Evolutionary conservation across 1,140 invertebrate species (phyloP).

Genomic region (Drosophila equinoxialis): DNA sequence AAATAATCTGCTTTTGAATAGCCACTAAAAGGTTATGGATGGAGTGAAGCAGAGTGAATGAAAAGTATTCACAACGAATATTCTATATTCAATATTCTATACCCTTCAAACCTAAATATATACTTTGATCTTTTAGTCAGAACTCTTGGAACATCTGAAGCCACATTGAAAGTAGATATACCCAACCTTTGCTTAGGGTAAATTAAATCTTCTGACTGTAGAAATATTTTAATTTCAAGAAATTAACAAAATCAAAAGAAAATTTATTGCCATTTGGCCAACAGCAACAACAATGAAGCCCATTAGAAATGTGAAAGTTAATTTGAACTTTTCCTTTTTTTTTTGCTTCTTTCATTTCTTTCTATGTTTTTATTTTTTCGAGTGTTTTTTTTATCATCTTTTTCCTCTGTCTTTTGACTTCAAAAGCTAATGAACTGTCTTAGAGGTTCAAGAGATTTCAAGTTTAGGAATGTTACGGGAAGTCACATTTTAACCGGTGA

Average conservation of each 20-base stretch:
- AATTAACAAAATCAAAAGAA: conserved; percentile 63
- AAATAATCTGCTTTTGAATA: conserved; percentile 45
- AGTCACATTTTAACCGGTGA: background rate
- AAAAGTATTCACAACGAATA: too few species aligned
- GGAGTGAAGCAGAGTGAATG: background rate
- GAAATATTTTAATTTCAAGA: conserved; percentile 65
- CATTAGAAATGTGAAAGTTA: conserved; percentile 78
- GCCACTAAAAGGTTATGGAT: background rate
- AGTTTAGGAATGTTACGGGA: conserved; percentile 30
- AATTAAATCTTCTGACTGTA: conserved; percentile 37
- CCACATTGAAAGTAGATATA: background rate
- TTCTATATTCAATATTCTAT: too few species aligned
- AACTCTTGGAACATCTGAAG: too few species aligned
- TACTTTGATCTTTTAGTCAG: too few species aligned
- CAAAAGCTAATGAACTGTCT: conserved; percentile 68
- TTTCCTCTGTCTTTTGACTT: conserved; percentile 15
- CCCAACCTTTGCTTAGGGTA: background rate
- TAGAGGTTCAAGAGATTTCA: conserved; percentile 14
- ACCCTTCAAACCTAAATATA: too few species aligned
- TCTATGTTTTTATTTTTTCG: conserved; percentile 11
- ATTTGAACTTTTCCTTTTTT: conserved; percentile 65
- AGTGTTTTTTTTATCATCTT: conserved; percentile 27
- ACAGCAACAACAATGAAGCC: conserved; percentile 37
- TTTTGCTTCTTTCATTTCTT: background rate
- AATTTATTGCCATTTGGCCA: conserved; percentile 66